phyloP scores from a whole-genome alignment of 2,888 invertebrate species.

The Parelbella ahira region DNA sequence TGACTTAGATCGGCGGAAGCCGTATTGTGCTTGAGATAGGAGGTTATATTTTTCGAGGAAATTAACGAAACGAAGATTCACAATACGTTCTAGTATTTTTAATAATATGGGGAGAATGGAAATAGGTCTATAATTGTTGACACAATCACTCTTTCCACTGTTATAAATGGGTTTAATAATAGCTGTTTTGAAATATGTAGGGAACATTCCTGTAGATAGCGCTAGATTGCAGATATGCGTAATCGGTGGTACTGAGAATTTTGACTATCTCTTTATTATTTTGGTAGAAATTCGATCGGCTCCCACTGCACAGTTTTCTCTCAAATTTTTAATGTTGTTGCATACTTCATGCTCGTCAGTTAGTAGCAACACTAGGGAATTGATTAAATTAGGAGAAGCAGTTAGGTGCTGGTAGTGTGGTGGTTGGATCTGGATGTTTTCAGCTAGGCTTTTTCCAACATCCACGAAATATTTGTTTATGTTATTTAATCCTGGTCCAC shows the following conservation, averaged over 20 bases:
- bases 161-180: constrained; percentile 24
- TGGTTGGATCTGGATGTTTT: background rate
- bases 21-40: constrained; percentile 2
- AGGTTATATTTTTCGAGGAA: constrained; percentile 2
- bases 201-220: constrained; percentile 18
- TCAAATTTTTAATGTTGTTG: constrained; percentile 4
- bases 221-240: constrained; percentile 22
- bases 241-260: no score
- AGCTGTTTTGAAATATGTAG: constrained; percentile 21
- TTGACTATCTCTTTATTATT: constrained; percentile 19
- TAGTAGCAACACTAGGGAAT: constrained; percentile 15
- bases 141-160: constrained; percentile 13
- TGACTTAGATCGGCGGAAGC: constrained; percentile 3
- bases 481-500: no score
- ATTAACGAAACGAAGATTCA: constrained; percentile 9
- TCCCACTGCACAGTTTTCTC: constrained; percentile 20
- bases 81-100: constrained; percentile 18
- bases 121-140: constrained; percentile 23
- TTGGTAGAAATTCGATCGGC: constrained; percentile 22
- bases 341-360: constrained; percentile 18
- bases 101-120: constrained; percentile 20
- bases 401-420: no score
- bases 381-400: background rate
- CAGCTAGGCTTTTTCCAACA: no score
- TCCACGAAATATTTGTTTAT: no score